Conservation (phyloP, 2,113 vertebrate genomes). For the Nothoprocta pentlandii region DNA sequence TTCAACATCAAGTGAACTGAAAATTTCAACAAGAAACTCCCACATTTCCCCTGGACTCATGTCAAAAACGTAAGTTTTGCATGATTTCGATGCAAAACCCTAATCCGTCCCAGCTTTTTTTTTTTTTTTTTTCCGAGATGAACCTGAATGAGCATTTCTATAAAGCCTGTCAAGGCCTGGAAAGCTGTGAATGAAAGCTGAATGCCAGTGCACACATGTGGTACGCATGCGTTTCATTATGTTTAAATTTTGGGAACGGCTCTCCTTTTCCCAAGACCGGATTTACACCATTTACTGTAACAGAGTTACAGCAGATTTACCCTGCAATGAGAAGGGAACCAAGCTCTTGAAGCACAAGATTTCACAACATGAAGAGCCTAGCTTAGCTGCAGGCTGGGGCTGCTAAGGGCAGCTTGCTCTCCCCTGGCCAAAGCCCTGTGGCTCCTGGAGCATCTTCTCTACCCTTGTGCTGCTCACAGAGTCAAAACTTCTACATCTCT, state of each 20-base stretch:
- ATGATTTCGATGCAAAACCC: constrained; percentile 7
- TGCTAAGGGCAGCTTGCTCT: neutral
- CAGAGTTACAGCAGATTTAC: neutral
- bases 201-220: neutral
- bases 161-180: neutral
- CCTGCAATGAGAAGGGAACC: neutral
- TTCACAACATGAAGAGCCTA: neutral
- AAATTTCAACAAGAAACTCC: constrained; percentile 46
- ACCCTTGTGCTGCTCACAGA: rapidly evolving
- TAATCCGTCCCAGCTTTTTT: constrained; percentile 18
- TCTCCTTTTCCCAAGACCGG: neutral
- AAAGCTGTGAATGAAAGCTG: neutral
- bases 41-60: constrained; percentile 41
- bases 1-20: constrained; percentile 35
- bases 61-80: constrained; percentile 21
- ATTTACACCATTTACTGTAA: neutral
- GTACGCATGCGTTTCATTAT: neutral
- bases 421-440: neutral
- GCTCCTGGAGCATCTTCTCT: neutral
- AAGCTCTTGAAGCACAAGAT: neutral
- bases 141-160: constrained; percentile 19
- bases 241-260: neutral
- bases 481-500: neutral
- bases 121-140: neutral
- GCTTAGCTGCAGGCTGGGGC: neutral